Base-by-base conservation (phyloP, 2,888 invertebrate genomes). In the Dendrolimus houi region DNA sequence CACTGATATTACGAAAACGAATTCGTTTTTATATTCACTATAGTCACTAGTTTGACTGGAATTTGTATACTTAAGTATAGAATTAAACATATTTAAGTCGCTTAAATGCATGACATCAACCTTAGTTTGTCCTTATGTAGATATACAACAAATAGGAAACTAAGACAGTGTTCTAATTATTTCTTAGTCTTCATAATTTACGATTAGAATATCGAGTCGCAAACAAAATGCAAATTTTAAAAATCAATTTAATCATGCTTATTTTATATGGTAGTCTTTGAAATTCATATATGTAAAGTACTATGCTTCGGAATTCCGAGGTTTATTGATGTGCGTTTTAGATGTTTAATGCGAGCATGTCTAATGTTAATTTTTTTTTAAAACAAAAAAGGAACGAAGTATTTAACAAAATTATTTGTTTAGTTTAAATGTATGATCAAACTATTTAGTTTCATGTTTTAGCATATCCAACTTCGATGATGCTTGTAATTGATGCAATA, bases 41-140 rank as follows among this genome's bases (percentile, higher is more conserved):
- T 77, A 77, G 75, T 71, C 71, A 84, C 83, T 74, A 68, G 84
- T 83, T 79, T 74, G 81, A 81, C 86, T 69, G 82, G 81, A 64
- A 66, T 60, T 56, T 56, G 53, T 60, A 55, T 62, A 59, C 60
- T 41, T 60, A 56, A 59, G 58, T 60, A 58, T 66, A 62, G 62
- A 62, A 66, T 62, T 57, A 64, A 59, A 66, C 61, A 63, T 61
- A 52, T 60, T 64, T 52, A 57, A 59, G 68, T 69, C 64, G 55
- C 53, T 65, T 67, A 64, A 64, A 69, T 60, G 60, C 60, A 74
- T 76, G 74, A 75, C 72, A 72, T 75, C 73, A 77, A 71, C 64
- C 54, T 68, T 70, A 66, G 64, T 59, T 29, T 29, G 29, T 29
- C 29, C 29, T 17, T 29, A 29, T 6, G 6, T 29, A 29, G 6